Percentiles rank a stretch among this genome's conserved stretches.
Conservation (phyloP, 2,113 vertebrate genomes). For the Sigmodon hispidus region DNA sequence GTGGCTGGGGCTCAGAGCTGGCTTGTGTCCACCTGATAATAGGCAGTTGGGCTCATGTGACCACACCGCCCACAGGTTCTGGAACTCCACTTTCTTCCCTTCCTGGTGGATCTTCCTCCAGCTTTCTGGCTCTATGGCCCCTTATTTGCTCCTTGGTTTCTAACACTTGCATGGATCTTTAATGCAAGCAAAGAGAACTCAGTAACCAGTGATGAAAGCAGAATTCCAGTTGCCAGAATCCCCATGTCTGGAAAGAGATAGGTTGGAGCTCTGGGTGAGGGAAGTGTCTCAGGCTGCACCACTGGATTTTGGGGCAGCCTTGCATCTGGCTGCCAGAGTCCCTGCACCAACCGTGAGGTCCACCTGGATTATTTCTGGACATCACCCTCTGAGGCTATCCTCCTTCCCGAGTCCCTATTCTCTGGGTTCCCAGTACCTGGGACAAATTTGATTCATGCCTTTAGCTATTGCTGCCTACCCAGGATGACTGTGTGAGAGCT, state of each 20-base stretch:
- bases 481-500: no score
- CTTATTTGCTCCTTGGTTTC: background rate
- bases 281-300: background rate
- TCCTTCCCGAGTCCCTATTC: background rate
- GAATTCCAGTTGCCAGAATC: background rate
- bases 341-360: fast-evolving
- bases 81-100: background rate
- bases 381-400: fast-evolving
- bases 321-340: background rate
- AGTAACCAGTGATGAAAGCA: background rate
- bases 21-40: background rate
- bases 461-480: fast-evolving
- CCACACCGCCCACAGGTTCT: background rate
- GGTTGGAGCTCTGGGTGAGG: background rate
- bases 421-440: background rate
- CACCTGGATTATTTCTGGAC: fast-evolving
- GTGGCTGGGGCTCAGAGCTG: background rate
- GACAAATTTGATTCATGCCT: fast-evolving
- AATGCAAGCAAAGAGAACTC: background rate
- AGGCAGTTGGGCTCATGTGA: background rate
- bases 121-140: background rate
- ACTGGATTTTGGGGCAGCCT: background rate
- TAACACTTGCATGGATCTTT: background rate
- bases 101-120: background rate
- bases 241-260: background rate